Conservation (phyloP, 2,888 invertebrate species). For the Cryptus armator region DNA sequence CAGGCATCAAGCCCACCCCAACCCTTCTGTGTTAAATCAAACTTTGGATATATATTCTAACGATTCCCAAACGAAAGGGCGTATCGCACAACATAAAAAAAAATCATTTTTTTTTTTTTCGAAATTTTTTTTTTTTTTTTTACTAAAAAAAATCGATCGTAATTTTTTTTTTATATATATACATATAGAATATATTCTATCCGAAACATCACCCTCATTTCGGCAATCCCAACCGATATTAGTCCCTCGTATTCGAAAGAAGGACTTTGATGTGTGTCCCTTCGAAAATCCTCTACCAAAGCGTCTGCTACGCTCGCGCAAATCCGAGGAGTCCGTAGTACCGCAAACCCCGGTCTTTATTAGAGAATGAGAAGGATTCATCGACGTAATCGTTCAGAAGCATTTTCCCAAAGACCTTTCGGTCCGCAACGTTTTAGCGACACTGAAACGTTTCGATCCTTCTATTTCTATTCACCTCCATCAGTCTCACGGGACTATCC, state of each 20-base stretch:
- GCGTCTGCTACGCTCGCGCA: slow-evolving; percentile 13
- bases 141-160: no score
- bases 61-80: no score
- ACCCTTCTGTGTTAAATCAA: not conserved
- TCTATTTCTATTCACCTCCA: not conserved
- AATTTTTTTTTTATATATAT: not conserved
- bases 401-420: slow-evolving; percentile 54
- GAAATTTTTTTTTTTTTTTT: no score
- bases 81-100: no score
- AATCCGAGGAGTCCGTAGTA: slow-evolving; percentile 15
- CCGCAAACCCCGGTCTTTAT: slow-evolving; percentile 56
- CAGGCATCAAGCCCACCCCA: slow-evolving; percentile 43
- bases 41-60: not conserved
- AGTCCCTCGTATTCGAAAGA: slow-evolving; percentile 6
- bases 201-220: not conserved
- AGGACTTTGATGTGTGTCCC: slow-evolving; percentile 63
- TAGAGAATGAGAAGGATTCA: slow-evolving; percentile 68
- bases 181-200: not conserved
- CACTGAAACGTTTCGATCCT: slow-evolving; percentile 46
- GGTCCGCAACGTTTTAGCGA: slow-evolving; percentile 10
- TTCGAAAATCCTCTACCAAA: slow-evolving; percentile 7
- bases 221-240: slow-evolving; percentile 33
- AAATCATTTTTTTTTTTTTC: no score
- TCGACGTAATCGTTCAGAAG: slow-evolving; percentile 65
- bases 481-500: slow-evolving; percentile 40